Conservation (phyloP, 2,113 vertebrate genomes). For the Odontophorus gujanensis region DNA sequence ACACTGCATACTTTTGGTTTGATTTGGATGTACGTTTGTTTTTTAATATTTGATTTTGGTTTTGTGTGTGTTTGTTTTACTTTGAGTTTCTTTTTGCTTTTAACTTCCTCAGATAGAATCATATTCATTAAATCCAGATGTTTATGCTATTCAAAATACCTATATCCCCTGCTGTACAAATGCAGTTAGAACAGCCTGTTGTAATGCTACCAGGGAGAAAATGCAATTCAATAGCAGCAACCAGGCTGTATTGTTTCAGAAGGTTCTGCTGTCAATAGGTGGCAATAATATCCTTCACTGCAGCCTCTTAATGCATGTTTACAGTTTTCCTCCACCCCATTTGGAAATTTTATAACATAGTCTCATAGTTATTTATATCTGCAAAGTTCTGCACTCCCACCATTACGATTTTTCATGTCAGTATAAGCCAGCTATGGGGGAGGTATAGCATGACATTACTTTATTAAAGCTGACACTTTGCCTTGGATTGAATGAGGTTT, state of each 20-base stretch:
- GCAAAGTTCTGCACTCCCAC: constrained; percentile 64
- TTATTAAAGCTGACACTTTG: constrained; percentile 66
- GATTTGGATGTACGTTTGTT: background rate
- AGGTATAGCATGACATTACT: constrained; percentile 36
- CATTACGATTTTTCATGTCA: constrained; percentile 73
- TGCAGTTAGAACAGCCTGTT: background rate
- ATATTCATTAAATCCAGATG: background rate
- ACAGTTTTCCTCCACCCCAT: background rate
- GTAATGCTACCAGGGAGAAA: background rate
- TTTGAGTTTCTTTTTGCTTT: background rate
- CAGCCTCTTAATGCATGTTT: constrained; percentile 28
- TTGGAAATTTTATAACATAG: constrained; percentile 58
- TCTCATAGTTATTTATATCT: constrained; percentile 74
- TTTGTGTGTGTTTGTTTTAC: background rate
- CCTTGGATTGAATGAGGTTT: constrained; percentile 37
- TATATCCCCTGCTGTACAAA: background rate
- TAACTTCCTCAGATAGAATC: background rate
- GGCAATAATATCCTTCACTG: constrained; percentile 70
- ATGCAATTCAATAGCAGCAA: background rate
- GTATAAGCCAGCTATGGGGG: constrained; percentile 35
- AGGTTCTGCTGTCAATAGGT: constrained; percentile 58
- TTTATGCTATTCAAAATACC: background rate
- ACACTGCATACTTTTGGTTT: background rate
- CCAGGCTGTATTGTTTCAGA: constrained; percentile 14
- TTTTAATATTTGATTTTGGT: background rate